These are phyloP conservation scores for Takifugu flavidus DNA, from an alignment of 2,113 vertebrate species.

Conservation along the genomic window DNA sequence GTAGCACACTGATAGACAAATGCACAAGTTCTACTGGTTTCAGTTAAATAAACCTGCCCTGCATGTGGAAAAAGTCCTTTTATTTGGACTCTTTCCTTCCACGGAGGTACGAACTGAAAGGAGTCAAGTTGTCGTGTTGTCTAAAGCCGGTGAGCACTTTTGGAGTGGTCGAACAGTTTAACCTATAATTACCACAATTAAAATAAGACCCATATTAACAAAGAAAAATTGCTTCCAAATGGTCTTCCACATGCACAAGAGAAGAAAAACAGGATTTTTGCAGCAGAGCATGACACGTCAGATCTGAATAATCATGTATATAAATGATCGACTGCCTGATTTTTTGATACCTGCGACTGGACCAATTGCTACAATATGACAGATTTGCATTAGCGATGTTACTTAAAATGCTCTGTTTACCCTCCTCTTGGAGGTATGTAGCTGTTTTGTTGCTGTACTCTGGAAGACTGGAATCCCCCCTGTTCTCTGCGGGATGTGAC, in stretches of 20 bases:
- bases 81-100: background rate
- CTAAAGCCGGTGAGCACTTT: slow-evolving; percentile 65
- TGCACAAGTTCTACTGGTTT: background rate
- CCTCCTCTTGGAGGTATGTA: slow-evolving; percentile 30
- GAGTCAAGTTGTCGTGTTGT: slow-evolving; percentile 60
- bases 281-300: slow-evolving; percentile 49
- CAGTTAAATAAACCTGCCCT: background rate
- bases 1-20: slow-evolving; percentile 33
- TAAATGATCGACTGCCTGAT: slow-evolving; percentile 37
- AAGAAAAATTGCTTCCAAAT: slow-evolving; percentile 80
- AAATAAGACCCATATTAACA: slow-evolving; percentile 80
- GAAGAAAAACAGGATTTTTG: slow-evolving; percentile 62
- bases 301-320: slow-evolving; percentile 47
- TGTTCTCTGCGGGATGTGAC: slow-evolving; percentile 38
- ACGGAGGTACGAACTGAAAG: slow-evolving; percentile 18
- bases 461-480: slow-evolving; percentile 49
- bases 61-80: background rate
- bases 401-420: slow-evolving; percentile 11
- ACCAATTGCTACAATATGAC: slow-evolving; percentile 1
- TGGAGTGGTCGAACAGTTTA: slow-evolving; percentile 73
- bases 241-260: slow-evolving; percentile 57
- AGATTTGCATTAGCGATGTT: slow-evolving; percentile 3
- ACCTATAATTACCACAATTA: slow-evolving; percentile 80
- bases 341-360: slow-evolving; percentile 30
- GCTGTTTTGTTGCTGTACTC: slow-evolving; percentile 22